Evolutionary conservation across 1,140 invertebrate species (phyloP).

Genomic region (Charaxes varanes): DNA sequence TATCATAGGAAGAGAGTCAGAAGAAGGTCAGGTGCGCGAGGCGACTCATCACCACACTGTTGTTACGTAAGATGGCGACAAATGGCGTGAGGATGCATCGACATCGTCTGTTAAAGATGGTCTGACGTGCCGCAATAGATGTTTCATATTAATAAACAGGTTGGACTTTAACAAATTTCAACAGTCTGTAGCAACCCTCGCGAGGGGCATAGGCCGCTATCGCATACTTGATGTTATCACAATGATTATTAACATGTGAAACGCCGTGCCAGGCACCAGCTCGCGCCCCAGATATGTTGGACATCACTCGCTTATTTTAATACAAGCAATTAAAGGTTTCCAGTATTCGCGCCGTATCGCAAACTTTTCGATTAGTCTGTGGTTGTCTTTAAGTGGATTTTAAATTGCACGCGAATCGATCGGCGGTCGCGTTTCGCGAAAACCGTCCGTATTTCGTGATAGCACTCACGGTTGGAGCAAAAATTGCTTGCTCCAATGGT

Average conservation of each 20-base stretch:
- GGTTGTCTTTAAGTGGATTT: constrained; percentile 68
- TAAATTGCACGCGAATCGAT: constrained; percentile 60
- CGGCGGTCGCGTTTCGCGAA: constrained; percentile 29
- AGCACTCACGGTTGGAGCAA: background rate
- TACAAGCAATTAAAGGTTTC: constrained; percentile 67
- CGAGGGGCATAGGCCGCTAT: constrained; percentile 42
- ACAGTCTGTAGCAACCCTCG: constrained; percentile 27
- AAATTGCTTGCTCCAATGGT: constrained; percentile 4
- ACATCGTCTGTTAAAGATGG: too few species aligned
- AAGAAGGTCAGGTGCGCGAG: too few species aligned
- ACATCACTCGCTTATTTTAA: constrained; percentile 71
- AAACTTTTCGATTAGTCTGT: constrained; percentile 66
- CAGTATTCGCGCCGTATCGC: constrained; percentile 39
- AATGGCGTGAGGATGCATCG: too few species aligned
- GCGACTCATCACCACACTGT: too few species aligned
- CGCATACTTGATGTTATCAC: constrained; percentile 70
- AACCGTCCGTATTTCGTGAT: constrained; percentile 24
- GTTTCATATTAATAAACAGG: too few species aligned
- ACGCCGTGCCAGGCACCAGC: constrained; percentile 49
- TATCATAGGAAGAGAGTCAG: too few species aligned
- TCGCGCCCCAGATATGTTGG: constrained; percentile 65
- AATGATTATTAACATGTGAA: constrained; percentile 72
- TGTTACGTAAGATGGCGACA: too few species aligned
- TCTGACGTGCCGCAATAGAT: too few species aligned
- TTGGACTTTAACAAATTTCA: too few species aligned